Conservation (phyloP, 2,113 vertebrate species). For the Eudyptes chrysolophus region DNA sequence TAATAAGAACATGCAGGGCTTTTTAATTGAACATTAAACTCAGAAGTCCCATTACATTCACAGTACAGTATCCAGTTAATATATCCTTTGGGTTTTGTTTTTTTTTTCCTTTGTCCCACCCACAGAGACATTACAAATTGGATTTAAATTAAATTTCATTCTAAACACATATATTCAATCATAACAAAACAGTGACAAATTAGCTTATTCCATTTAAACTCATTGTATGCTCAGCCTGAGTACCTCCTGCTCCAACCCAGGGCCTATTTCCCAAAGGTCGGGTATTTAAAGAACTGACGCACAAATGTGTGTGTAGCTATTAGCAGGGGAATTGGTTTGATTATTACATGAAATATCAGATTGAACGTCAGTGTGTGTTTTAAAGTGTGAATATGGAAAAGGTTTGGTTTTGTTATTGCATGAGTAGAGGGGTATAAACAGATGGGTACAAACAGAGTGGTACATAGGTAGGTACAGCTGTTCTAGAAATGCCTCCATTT, state of each 20-base stretch:
- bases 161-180: slow-evolving; percentile 69
- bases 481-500: background rate
- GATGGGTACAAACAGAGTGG: background rate
- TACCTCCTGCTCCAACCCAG: slow-evolving; percentile 19
- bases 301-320: background rate
- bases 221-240: slow-evolving; percentile 36
- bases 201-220: slow-evolving; percentile 63
- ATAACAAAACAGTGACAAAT: slow-evolving; percentile 68
- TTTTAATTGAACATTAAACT: slow-evolving; percentile 53
- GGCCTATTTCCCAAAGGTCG: slow-evolving; percentile 28
- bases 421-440: background rate
- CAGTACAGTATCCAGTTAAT: slow-evolving; percentile 9
- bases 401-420: background rate
- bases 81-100: slow-evolving; percentile 41
- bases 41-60: slow-evolving; percentile 38
- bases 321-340: background rate
- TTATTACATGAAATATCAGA: slow-evolving; percentile 19
- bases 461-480: background rate
- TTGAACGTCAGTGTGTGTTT: background rate
- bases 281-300: slow-evolving; percentile 30
- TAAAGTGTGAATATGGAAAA: background rate
- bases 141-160: slow-evolving; percentile 75
- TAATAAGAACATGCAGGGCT: slow-evolving; percentile 42
- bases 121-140: slow-evolving; percentile 72
- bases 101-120: slow-evolving; percentile 49